Evolutionary conservation across 2,113 vertebrate species (phyloP).

Genomic region (Coregonus clupeaformis): DNA sequence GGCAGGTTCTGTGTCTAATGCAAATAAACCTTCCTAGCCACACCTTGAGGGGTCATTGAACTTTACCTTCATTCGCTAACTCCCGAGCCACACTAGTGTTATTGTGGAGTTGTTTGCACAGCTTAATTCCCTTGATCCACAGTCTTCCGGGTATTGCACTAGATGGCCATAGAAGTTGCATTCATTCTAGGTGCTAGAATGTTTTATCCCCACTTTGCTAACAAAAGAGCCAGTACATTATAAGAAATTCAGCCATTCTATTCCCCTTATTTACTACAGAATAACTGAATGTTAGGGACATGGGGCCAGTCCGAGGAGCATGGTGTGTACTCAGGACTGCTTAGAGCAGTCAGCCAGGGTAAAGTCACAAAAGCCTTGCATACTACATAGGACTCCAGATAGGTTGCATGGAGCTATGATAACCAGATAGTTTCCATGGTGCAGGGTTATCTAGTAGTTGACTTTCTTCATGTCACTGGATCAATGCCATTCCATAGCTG

Average conservation of each 20-base stretch:
- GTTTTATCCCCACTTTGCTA: not conserved
- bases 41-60: constrained; percentile 65
- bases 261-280: no score
- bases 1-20: constrained; percentile 14
- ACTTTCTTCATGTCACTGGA: no score
- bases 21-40: constrained; percentile 30
- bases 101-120: constrained; percentile 45
- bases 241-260: no score
- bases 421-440: no score
- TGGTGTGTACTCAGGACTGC: constrained; percentile 44
- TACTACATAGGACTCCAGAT: not conserved
- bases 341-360: constrained; percentile 23
- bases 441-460: no score
- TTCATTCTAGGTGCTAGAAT: no score
- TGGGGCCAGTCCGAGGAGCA: not conserved
- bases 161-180: not conserved
- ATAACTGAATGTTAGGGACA: not conserved
- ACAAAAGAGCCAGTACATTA: not conserved
- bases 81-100: not conserved
- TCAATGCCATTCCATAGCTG: no score
- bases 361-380: constrained; percentile 27
- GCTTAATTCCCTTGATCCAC: constrained; percentile 16
- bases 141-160: constrained; percentile 7
- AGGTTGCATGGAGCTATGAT: not conserved
- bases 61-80: constrained; percentile 25